Conservation (phyloP, 2,888 invertebrate species). For the Acrobasis repandana region DNA sequence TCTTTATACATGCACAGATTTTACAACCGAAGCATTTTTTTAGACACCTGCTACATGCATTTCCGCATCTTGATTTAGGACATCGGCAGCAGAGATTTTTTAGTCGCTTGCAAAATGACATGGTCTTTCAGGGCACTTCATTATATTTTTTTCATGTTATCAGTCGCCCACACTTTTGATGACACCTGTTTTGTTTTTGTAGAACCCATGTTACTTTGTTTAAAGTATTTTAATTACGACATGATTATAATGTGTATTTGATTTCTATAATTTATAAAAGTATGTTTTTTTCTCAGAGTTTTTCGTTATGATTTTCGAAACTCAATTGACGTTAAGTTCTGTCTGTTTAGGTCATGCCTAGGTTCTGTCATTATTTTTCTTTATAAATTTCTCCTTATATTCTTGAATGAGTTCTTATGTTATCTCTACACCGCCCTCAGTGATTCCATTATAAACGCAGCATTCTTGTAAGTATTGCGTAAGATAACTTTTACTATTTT, state of each 20-base stretch:
- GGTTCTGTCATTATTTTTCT: not conserved
- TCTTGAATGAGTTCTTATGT: not conserved
- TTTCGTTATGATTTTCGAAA: not conserved
- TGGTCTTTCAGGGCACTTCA: not conserved
- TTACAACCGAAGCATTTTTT: not conserved
- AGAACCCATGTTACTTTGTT: not conserved
- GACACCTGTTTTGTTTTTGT: not conserved
- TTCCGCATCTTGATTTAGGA: too few species aligned
- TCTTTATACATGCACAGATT: not conserved
- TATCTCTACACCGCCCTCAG: constrained; percentile 30
- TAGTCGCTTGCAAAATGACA: not conserved
- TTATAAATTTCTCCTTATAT: not conserved
- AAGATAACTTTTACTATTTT: constrained; percentile 48
- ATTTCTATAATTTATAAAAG: too few species aligned
- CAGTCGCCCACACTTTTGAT: too few species aligned
- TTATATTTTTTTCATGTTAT: not conserved
- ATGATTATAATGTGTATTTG: not conserved
- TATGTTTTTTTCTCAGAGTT: constrained; percentile 27
- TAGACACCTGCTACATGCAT: too few species aligned
- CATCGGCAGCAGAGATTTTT: not conserved
- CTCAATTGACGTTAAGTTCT: not conserved
- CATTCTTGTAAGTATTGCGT: constrained; percentile 55
- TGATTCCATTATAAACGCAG: constrained; percentile 35
- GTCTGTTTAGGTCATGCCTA: not conserved
- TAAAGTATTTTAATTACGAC: constrained; percentile 14